Base-by-base conservation (phyloP, 2,113 vertebrate genomes). In the Perca schrenkii region DNA sequence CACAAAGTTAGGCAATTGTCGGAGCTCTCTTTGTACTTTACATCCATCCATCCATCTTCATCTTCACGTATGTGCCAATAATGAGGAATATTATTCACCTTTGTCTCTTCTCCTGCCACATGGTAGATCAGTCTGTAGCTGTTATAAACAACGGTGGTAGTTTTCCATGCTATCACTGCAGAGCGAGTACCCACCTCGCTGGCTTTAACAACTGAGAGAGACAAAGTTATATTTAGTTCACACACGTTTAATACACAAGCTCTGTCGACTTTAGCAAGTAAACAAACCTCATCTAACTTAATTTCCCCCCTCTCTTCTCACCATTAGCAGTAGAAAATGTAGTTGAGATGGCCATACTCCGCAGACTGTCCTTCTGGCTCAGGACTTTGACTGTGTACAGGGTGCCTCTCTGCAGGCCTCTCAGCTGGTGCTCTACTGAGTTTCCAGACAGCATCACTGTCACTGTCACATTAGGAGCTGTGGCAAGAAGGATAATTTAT, bases 281-380 rank as follows among this genome's bases (percentile, higher is more conserved):
- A 36, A 58, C 4, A 64, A 17, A 8, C 16, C 40, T 2, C 21
- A 80, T 74, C 21, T 17, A 5, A 16, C 12, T 69, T 28, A 19
- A 1, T 61, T 14, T 6, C 34, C 22, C 11, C 14, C 4, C 5
- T 34, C 36, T 67, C 17, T n/a, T 36, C 89, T 89, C 66, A 98
- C 97, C 95, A 43, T 90, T 93, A 53, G 93, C 88, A 0, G 97
- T 98, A 53, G 93, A 96, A 81, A 98, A 98, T 66, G 92, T 94
- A 49, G 96, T 95, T 25, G 92, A 95, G 73, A 96, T 88, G 0
- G 93, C 89, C 25, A 94, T 87, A 70, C 96, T 98, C 82, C 94
- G 89, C 25, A 95, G 94, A 43, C 92, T 94, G 75, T 95, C 96
- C 60, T 95, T 94, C 70, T 96, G 94, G 56, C 97, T 97, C 5